phyloP scores from a whole-genome alignment of 92 coral and sea anemone genomes.

The Epizoanthus rinbou region DNA sequence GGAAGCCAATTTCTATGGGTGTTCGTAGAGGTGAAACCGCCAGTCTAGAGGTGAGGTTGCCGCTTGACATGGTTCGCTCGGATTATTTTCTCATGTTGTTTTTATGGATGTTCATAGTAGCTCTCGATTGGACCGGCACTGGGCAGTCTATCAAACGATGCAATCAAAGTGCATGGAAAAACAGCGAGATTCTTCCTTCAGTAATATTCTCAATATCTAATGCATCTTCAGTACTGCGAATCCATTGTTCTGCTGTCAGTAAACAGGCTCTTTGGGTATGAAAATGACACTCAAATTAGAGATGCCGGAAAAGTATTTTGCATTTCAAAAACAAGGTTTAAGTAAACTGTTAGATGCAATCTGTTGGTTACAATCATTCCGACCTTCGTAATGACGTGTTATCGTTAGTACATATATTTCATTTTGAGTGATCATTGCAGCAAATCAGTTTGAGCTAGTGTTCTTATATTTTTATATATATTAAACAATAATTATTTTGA shows the following conservation, averaged over 20 bases:
- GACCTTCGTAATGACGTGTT: no score
- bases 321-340: background rate
- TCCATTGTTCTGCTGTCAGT: slow-evolving; percentile 11
- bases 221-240: background rate
- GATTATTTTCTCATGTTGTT: background rate
- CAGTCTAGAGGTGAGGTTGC: background rate
- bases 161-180: background rate
- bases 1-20: slow-evolving; percentile 16
- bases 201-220: background rate
- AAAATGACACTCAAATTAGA: background rate
- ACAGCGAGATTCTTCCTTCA: background rate
- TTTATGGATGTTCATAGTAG: background rate
- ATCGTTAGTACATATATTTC: no score
- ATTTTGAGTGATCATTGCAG: no score
- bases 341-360: background rate
- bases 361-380: no score
- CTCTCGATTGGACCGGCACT: background rate
- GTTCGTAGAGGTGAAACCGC: background rate
- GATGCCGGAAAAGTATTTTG: background rate
- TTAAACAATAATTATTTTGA: no score
- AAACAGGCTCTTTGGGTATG: background rate
- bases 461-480: no score
- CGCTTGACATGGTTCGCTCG: background rate
- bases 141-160: background rate
- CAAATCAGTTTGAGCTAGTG: no score